Evolutionary conservation across 2,797 vertebrate species (phyloP).

Genomic region (Lemur catta): DNA sequence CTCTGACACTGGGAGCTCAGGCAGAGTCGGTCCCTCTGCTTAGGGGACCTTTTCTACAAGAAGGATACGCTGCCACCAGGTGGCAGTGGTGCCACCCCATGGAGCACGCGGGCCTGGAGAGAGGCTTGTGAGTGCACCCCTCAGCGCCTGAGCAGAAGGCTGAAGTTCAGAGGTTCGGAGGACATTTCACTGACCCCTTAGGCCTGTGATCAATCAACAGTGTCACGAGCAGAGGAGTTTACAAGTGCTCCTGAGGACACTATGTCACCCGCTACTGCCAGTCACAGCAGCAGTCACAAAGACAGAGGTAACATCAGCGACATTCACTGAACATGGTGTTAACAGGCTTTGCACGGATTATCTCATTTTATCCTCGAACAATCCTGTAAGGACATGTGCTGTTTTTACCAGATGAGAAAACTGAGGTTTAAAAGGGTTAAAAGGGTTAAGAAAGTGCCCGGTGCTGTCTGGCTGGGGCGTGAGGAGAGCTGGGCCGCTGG

Average conservation of each 20-base stretch:
- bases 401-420: slow-evolving; percentile 11
- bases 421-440: background rate
- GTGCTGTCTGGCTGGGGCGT: background rate
- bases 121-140: no score
- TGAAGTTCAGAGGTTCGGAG: background rate
- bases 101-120: background rate
- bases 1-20: background rate
- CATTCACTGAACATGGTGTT: background rate
- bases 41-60: background rate
- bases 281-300: background rate
- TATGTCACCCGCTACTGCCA: background rate
- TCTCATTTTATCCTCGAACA: background rate
- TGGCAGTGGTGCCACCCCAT: slow-evolving; percentile 12
- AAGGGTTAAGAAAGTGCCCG: background rate
- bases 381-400: background rate
- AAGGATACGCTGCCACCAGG: slow-evolving; percentile 54
- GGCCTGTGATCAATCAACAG: background rate
- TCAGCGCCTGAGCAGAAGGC: background rate
- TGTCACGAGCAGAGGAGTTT: background rate
- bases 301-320: background rate
- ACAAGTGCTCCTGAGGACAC: background rate
- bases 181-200: background rate
- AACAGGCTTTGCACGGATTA: background rate
- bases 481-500: background rate
- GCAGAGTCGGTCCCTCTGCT: rapidly evolving